These are phyloP conservation scores for Rhingia campestris DNA, from an alignment of 2,888 invertebrate genomes.

Conservation along the genomic window DNA sequence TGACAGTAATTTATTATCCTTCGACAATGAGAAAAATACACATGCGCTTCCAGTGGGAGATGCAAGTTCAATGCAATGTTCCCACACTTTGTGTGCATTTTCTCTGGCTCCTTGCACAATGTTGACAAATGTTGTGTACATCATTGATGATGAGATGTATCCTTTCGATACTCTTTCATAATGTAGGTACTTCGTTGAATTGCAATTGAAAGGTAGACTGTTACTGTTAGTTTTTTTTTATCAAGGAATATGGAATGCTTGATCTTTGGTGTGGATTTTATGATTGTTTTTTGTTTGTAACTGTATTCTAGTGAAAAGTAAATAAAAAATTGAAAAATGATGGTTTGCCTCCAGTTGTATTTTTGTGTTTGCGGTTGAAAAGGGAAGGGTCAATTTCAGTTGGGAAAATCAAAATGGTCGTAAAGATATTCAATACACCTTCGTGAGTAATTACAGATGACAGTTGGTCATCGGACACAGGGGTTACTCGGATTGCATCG, in stretches of 20 bases:
- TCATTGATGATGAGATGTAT: conserved; percentile 61
- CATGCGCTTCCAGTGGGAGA: conserved; percentile 39
- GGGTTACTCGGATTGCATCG: conserved; percentile 36
- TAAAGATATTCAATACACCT: conserved; percentile 1
- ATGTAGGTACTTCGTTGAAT: conserved; percentile 32
- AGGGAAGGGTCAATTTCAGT: conserved; percentile 20
- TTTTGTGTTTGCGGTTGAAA: not conserved
- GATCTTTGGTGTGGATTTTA: conserved; percentile 37
- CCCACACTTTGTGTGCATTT: conserved; percentile 57
- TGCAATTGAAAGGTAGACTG: conserved; percentile 13
- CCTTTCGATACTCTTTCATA: conserved; percentile 45
- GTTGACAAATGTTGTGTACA: conserved; percentile 36
- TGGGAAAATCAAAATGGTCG: conserved; percentile 9
- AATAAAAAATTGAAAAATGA: conserved; percentile 51
- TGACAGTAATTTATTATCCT: conserved; percentile 70
- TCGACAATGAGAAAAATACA: conserved; percentile 65
- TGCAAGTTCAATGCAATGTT: conserved; percentile 47
- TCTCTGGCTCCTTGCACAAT: conserved; percentile 52
- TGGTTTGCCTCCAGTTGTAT: conserved; percentile 11
- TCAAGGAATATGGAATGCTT: conserved; percentile 6
- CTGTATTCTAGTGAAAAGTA: conserved; percentile 30
- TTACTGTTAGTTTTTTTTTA: conserved; percentile 56
- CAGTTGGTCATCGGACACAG: conserved; percentile 30
- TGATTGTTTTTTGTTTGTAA: conserved; percentile 33
- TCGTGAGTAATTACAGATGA: conserved; percentile 10